Conservation (phyloP, 2,113 vertebrate genomes). For the Eretmochelys imbricata region DNA sequence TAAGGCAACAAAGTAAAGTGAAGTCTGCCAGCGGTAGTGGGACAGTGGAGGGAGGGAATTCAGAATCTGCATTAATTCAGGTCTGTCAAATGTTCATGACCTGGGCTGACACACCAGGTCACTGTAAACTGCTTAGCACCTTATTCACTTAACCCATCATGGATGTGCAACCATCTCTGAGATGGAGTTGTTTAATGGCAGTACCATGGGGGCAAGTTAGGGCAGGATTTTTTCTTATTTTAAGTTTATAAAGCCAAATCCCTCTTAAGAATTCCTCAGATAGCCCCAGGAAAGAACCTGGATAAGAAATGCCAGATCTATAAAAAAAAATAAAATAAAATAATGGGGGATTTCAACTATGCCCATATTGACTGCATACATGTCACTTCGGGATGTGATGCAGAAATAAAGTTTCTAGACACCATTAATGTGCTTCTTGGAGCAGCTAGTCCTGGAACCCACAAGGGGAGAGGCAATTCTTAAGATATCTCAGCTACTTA, state of each 20-base stretch:
- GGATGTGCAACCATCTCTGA: background rate
- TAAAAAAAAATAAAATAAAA: too few relatives aligned
- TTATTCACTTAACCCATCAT: background rate
- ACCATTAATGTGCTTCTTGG: too few relatives aligned
- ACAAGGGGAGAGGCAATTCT: too few relatives aligned
- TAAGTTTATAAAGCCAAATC: background rate
- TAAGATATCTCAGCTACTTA: fast-evolving
- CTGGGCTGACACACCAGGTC: background rate
- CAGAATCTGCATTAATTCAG: background rate
- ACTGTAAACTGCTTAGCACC: background rate
- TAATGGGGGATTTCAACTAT: too few relatives aligned
- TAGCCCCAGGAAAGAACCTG: background rate
- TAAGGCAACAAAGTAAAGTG: background rate
- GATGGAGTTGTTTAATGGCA: background rate
- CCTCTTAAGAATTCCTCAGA: background rate
- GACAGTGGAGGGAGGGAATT: background rate
- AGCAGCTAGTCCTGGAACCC: too few relatives aligned
- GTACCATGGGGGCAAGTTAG: too few relatives aligned
- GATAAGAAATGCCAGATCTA: background rate
- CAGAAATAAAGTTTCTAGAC: too few relatives aligned
- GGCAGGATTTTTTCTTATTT: background rate
- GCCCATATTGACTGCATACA: too few relatives aligned
- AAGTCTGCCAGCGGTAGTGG: background rate
- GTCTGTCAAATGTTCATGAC: background rate
- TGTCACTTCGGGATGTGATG: too few relatives aligned